Evolutionary conservation across 2,113 vertebrate species (phyloP).

Genomic region (Stegastes partitus): DNA sequence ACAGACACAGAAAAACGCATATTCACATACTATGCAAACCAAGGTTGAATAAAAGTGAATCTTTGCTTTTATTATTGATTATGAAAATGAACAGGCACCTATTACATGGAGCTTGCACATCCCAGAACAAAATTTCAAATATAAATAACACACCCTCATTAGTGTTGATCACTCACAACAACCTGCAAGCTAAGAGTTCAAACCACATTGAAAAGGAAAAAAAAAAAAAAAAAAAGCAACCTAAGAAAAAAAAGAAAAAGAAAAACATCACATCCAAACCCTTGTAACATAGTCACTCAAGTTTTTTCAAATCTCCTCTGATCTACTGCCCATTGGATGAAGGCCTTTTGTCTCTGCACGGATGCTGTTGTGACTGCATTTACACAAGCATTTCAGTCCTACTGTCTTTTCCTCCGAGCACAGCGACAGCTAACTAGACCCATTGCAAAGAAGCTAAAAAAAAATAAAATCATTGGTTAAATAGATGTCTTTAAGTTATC

Average conservation of each 20-base stretch:
- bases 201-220: conserved; percentile 69
- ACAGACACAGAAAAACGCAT: not conserved
- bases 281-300: conserved; percentile 56
- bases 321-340: conserved; percentile 47
- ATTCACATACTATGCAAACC: conserved; percentile 18
- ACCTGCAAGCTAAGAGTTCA: conserved; percentile 78
- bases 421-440: conserved; percentile 45
- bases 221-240: conserved; percentile 15
- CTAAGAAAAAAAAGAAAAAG: not conserved
- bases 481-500: conserved; percentile 71
- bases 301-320: conserved; percentile 50
- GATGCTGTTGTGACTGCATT: conserved; percentile 60
- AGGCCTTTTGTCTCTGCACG: conserved; percentile 39
- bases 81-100: conserved; percentile 87
- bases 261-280: conserved; percentile 52
- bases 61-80: conserved; percentile 85
- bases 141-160: conserved; percentile 82
- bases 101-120: conserved; percentile 85
- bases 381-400: conserved; percentile 54
- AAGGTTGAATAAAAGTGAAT: conserved; percentile 79
- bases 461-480: conserved; percentile 63
- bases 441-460: conserved; percentile 43
- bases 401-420: conserved; percentile 31
- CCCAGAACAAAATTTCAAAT: conserved; percentile 79
- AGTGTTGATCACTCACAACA: conserved; percentile 79